Evolutionary conservation across 2,888 invertebrate species (phyloP), one percentile per base, ranked within the genome.

Genomic region (Eulithis prunata): DNA sequence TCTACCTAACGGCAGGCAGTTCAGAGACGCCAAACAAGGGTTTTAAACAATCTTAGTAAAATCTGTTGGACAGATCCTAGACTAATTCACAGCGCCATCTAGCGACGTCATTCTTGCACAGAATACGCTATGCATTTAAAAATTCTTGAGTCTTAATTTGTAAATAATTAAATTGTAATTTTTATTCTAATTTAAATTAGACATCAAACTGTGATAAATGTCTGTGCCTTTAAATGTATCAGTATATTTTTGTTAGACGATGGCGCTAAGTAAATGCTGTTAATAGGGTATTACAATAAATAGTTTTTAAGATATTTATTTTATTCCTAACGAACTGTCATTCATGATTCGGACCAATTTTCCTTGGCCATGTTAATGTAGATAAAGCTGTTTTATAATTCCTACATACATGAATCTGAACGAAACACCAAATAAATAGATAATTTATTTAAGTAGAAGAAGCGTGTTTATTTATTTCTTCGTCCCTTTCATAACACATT

Each of bases 1-100:
- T 75, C 76, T 78, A 8, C 82, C 88, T 46, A 70, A 73, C 11
- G 94, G 92, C 12, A 82, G 87, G 70, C 79, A 79, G 62, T 94
- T 94, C 82, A 84, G 94, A 62, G 89, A 90, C 68, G 94, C 94
- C 11, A 93, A 90, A 73, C 86, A 88, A 73, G 94, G 94, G 72
- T 94, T 94, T 77, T 94, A 91, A 77, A 3, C 36, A n/a, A n/a
- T 38, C 77, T 84, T 83, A 75, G 71, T 72, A 80, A 78, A 76
- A 75, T 73, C 61, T 82, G 83, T 82, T 64, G 70, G 74, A 84
- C 32, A 41, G 13, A 43, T 57, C 21, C 11, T 38, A 58, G 47
- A 59, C 46, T 21, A 75, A 71, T 71, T 71, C 62, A 64, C 76
- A 84, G 89, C 91, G 90, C 89, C 90, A 90, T 88, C 90, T 85